Evolutionary conservation across 2,113 vertebrate genomes (phyloP), one percentile per base, ranked within the genome.

Genomic region (Neodon shergylaensis): DNA sequence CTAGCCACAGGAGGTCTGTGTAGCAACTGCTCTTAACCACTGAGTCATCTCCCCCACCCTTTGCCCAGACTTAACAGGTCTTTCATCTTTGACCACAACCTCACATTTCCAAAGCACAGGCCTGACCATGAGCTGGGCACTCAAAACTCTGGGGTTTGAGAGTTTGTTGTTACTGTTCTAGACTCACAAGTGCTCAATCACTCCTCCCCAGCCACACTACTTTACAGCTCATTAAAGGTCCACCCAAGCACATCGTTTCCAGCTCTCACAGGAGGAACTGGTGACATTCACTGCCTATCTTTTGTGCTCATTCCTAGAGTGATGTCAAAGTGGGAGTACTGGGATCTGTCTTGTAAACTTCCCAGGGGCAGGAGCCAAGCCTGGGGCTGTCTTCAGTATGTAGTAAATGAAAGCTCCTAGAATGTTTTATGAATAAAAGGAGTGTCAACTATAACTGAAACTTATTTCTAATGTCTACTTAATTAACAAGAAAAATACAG

Each of bases 401-500:
- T 39, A 21, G 76, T 33, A 76, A 49, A 85, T 0, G 82, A 31
- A 79, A 21, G 22, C 26, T 87, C 26, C 10, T 19, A 11, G 36
- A 91, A 83, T 47, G 36, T 88, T 79, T 90, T 81, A 76, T 42
- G 49, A 92, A 76, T 39, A 85, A 83, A 74, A 78, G 24, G 63
- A 36, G 42, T 49, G 84, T 11, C 42, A 95, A 70, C 78, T 47
- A 83, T 0, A 79, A 78, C 3, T 92, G 22, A 83, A 95, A 94
- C 36, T 87, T 66, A 95, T 44, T 95, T 91, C 84, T 93, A 70
- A 4, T 81, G 36, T 92, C 19, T 94, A 63, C 4, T 26, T 87
- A 87, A 82, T 68, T 21, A 88, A 94, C 22, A 61, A 94, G 61
- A 86, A 63, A 22, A 91, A 83, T 90, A 95, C 26, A 3, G 11